Conservation (phyloP, 1,140 invertebrate species). For the Drosophila pseudoobscura region DNA sequence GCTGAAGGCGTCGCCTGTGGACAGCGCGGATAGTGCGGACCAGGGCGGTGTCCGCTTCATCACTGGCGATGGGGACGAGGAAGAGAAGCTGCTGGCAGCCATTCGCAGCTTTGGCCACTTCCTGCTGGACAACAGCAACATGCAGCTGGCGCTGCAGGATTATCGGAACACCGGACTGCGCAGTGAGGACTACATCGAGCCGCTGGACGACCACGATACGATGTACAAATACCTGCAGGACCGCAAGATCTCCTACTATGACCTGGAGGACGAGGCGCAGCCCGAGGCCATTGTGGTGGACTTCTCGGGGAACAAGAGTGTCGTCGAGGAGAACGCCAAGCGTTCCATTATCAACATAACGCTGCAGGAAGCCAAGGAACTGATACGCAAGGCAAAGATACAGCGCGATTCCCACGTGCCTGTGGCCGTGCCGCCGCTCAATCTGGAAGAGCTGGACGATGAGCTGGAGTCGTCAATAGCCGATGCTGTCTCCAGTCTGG, state of each 20-base stretch:
- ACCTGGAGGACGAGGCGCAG: conserved; percentile 54
- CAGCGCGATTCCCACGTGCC: conserved; percentile 65
- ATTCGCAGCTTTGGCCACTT: conserved; percentile 84
- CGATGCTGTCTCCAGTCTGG: conserved; percentile 74
- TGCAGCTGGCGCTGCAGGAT: conserved; percentile 72
- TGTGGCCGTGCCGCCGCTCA: conserved; percentile 66
- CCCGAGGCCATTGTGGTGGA: conserved; percentile 84
- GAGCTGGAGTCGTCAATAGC: conserved; percentile 79
- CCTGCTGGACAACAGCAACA: conserved; percentile 79
- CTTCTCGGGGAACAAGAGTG: conserved; percentile 83
- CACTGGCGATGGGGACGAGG: conserved; percentile 66
- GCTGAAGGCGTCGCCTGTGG: conserved; percentile 25
- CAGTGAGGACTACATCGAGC: conserved; percentile 79
- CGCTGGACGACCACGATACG: conserved; percentile 80
- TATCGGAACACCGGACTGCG: conserved; percentile 57
- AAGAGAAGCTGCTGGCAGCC: conserved; percentile 80
- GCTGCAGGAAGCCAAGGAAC: conserved; percentile 74
- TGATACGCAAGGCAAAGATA: conserved; percentile 62
- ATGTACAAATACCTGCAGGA: conserved; percentile 83
- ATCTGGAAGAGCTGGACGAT: conserved; percentile 75
- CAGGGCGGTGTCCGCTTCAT: conserved; percentile 72
- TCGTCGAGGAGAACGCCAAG: conserved; percentile 72
- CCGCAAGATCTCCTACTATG: conserved; percentile 41
- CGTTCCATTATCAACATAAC: conserved; percentile 81
- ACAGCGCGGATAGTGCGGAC: conserved; percentile 11